These are phyloP conservation scores for Nasonovia ribisnigri DNA, from an alignment of 2,888 invertebrate species.

Conservation along the genomic window DNA sequence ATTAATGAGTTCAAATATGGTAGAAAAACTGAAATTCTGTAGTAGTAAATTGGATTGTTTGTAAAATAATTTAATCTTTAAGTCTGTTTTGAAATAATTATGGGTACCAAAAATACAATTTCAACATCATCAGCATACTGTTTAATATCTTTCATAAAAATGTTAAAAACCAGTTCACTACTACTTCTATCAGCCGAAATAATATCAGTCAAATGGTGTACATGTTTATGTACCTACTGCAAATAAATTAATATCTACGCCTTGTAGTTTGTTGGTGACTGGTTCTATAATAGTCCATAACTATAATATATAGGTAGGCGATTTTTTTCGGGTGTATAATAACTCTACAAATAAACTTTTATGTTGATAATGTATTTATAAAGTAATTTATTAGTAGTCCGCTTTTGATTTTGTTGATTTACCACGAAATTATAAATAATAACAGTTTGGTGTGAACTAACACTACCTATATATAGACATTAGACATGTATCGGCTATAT, in stretches of 20 bases:
- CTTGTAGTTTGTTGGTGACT: slow-evolving; percentile 4
- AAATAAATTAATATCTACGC: slow-evolving; percentile 26
- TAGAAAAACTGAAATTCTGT: background rate
- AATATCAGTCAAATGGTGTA: slow-evolving; percentile 11
- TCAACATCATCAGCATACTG: slow-evolving; percentile 18
- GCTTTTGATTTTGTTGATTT: background rate
- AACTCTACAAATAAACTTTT: background rate
- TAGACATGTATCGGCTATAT: background rate
- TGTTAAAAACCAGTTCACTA: background rate
- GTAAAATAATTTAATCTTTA: slow-evolving; percentile 23
- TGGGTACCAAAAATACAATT: slow-evolving; percentile 14
- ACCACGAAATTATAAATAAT: background rate
- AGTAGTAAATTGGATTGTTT: slow-evolving; percentile 25
- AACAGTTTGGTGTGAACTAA: background rate
- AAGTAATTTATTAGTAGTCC: background rate
- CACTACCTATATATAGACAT: background rate
- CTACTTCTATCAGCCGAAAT: background rate
- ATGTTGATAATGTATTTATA: background rate
- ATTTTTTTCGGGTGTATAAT: background rate
- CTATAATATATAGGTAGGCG: background rate
- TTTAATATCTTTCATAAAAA: slow-evolving; percentile 12
- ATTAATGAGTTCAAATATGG: slow-evolving; percentile 19
- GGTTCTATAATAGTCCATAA: slow-evolving; percentile 3
- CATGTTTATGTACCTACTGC: background rate
- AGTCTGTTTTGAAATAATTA: slow-evolving; percentile 1